A percentile compares a stretch with the other conserved stretches of the same genome.
Evolutionary conservation across 37 sponge, comb jelly and placozoan genomes (phyloP).

Genomic region (Mnemiopsis leidyi): DNA sequence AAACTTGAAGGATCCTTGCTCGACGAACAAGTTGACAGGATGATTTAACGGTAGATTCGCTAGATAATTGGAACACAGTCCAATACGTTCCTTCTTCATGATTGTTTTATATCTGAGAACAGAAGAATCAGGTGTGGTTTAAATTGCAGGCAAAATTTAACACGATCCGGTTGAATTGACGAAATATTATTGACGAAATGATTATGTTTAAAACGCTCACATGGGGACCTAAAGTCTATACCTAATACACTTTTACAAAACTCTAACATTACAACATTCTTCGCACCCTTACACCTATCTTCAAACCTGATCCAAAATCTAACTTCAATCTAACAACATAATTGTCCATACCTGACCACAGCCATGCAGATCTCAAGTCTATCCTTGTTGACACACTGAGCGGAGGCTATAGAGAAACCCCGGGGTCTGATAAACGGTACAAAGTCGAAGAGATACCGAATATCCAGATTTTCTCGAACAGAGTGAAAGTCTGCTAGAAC

Average conservation of each 20-base stretch:
- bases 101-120: constrained; percentile 41
- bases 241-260: too few relatives aligned
- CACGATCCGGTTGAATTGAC: too few relatives aligned
- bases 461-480: constrained; percentile 71
- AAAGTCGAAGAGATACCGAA: constrained; percentile 87
- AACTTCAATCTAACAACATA: not conserved
- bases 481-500: constrained; percentile 89
- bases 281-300: not conserved
- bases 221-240: too few relatives aligned
- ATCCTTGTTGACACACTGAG: constrained; percentile 67
- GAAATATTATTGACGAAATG: too few relatives aligned
- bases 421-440: constrained; percentile 87
- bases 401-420: constrained; percentile 97
- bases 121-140: too few relatives aligned
- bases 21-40: not conserved
- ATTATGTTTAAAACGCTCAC: too few relatives aligned
- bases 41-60: not conserved
- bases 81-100: constrained; percentile 20
- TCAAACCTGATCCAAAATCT: not conserved
- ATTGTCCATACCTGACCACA: not conserved
- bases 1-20: constrained; percentile 41
- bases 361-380: constrained; percentile 1
- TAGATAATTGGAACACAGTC: constrained; percentile 41
- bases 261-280: too few relatives aligned
- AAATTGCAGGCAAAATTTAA: too few relatives aligned